These are phyloP conservation scores for Macrochelys suwanniensis DNA, from an alignment of 2,797 vertebrate genomes.

Conservation along the genomic window DNA sequence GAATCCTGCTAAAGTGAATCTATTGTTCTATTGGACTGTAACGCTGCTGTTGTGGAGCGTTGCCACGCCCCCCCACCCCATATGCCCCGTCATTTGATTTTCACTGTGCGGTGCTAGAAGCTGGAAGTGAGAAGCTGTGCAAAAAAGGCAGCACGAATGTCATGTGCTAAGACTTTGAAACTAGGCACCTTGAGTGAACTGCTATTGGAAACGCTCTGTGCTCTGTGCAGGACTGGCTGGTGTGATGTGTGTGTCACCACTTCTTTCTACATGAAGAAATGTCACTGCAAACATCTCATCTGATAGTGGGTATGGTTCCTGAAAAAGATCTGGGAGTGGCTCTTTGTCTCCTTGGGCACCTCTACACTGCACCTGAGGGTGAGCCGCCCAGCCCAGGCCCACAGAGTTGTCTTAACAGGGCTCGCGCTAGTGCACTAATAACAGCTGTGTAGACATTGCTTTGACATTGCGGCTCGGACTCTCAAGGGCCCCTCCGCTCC, in stretches of 20 bases:
- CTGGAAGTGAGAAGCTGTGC: neutral
- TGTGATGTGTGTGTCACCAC: fast-evolving
- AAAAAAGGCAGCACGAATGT: too few species aligned
- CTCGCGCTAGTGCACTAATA: neutral
- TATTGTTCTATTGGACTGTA: neutral
- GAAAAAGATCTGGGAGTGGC: neutral
- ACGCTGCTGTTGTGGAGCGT: neutral
- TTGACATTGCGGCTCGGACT: neutral
- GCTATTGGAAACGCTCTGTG: neutral
- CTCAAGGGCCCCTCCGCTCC: neutral
- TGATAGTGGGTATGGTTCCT: neutral
- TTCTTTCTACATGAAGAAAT: neutral
- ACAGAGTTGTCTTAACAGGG: neutral
- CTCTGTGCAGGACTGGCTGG: neutral
- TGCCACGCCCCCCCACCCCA: fast-evolving
- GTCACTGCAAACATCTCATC: neutral
- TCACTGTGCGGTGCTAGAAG: neutral
- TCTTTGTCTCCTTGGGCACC: neutral
- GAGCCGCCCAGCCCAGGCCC: neutral
- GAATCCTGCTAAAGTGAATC: neutral
- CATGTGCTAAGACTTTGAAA: neutral
- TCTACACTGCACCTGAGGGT: neutral
- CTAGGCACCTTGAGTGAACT: neutral
- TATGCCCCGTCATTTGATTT: neutral
- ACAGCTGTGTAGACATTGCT: too few species aligned